Evolutionary conservation across 2,113 vertebrate species (phyloP).

Genomic region (Procavia capensis): DNA sequence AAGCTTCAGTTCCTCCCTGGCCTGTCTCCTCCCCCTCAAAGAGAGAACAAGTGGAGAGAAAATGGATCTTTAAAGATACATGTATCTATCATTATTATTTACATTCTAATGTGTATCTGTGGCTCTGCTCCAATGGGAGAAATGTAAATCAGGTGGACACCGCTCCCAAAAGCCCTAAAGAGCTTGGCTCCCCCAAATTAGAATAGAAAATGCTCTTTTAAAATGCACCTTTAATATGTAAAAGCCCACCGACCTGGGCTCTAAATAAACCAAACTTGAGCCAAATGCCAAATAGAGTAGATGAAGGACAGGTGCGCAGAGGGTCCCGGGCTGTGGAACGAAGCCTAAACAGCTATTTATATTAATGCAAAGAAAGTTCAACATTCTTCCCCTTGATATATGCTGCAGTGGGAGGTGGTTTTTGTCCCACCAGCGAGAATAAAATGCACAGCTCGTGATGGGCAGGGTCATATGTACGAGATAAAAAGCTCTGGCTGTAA

Average conservation of each 20-base stretch:
- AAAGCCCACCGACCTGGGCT: conserved; percentile 86
- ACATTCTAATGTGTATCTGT: conserved; percentile 85
- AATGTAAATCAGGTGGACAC: conserved; percentile 90
- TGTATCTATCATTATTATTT: conserved; percentile 90
- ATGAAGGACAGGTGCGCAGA: conserved; percentile 89
- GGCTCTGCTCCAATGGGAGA: conserved; percentile 85
- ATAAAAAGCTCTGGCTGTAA: conserved; percentile 90
- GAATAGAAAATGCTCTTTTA: conserved; percentile 90
- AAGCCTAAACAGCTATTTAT: conserved; percentile 94
- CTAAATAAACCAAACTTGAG: conserved; percentile 90
- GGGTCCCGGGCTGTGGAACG: conserved; percentile 88
- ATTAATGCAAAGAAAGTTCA: conserved; percentile 93
- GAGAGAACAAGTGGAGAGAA: conserved; percentile 79
- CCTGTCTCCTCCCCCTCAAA: conserved; percentile 66
- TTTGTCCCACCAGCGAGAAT: conserved; percentile 91
- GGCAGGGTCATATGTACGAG: conserved; percentile 90
- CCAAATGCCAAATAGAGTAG: conserved; percentile 88
- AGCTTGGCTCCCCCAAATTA: conserved; percentile 88
- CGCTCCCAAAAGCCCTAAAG: conserved; percentile 87
- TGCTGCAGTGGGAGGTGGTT: conserved; percentile 89
- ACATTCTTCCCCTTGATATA: conserved; percentile 91
- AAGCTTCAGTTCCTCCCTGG: conserved; percentile 65
- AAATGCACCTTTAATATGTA: conserved; percentile 92
- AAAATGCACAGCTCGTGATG: conserved; percentile 89
- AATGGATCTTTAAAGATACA: conserved; percentile 90